Conservation (phyloP, 2,797 vertebrate species). For the Uromys caudimaculatus region DNA sequence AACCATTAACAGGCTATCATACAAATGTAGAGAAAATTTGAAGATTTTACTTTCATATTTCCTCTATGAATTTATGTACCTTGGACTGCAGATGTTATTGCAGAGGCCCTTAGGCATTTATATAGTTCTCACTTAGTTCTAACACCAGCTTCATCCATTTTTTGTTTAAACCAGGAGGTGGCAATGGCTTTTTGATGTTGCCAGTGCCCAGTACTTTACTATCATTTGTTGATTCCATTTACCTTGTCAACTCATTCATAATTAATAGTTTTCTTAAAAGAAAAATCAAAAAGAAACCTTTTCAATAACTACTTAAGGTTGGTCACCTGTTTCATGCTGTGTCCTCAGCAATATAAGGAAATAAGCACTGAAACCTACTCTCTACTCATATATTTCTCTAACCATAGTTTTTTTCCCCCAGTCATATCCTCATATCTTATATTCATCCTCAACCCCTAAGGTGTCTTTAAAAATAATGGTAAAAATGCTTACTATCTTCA, state of each 20-base stretch:
- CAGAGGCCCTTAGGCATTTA: neutral
- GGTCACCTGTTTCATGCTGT: neutral
- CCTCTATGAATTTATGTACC: neutral
- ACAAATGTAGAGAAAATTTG: neutral
- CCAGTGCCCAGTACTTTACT: neutral
- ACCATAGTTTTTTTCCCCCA: neutral
- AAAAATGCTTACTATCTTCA: constrained; percentile 28
- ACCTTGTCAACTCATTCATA: neutral
- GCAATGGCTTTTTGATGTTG: constrained; percentile 7
- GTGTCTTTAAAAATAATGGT: neutral
- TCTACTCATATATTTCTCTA: constrained; percentile 10
- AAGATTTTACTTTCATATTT: constrained; percentile 15
- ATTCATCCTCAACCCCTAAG: neutral
- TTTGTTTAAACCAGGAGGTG: neutral
- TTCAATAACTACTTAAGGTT: neutral
- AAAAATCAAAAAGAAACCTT: neutral
- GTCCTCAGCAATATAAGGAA: neutral
- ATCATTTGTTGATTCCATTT: neutral
- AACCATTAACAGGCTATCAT: constrained; percentile 22
- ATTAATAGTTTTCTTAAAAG: neutral
- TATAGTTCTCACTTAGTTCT: neutral
- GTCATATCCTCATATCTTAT: neutral
- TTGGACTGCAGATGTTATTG: neutral
- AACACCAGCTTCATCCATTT: neutral
- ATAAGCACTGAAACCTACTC: neutral